phyloP scores from a whole-genome alignment of 2,113 vertebrate species.

The Tonatia bakeri region DNA sequence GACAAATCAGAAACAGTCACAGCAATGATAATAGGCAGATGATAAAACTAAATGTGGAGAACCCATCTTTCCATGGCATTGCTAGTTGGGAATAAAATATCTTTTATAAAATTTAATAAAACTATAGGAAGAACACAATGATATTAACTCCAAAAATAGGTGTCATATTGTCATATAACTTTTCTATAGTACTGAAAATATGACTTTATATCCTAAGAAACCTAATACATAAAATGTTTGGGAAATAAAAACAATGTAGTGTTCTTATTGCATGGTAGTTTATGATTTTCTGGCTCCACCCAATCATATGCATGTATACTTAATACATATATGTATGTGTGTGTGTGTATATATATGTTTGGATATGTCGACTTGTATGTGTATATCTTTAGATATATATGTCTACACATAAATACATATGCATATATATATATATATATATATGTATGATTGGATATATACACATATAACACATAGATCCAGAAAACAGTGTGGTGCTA shows the following conservation, averaged over 20 bases:
- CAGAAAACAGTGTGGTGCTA: no score
- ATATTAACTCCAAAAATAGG: not conserved
- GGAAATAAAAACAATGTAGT: not conserved
- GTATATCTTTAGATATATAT: no score
- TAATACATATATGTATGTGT: no score
- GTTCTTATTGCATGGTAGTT: not conserved
- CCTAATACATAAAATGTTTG: not conserved
- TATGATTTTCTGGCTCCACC: not conserved
- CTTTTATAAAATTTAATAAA: not conserved
- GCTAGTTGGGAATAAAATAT: not conserved
- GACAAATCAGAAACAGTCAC: not conserved
- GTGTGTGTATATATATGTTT: no score
- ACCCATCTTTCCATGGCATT: not conserved
- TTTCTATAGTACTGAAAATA: not conserved
- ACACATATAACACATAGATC: no score
- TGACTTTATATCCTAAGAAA: not conserved
- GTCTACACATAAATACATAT: no score
- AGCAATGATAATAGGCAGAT: not conserved
- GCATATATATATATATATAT: no score
- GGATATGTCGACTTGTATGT: no score
- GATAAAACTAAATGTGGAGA: not conserved
- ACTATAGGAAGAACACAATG: not conserved
- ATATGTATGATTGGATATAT: no score
- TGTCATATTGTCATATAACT: not conserved
- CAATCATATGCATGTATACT: not conserved